Conservation (phyloP, 2,113 vertebrate genomes). For the Psephotus haematonotus region DNA sequence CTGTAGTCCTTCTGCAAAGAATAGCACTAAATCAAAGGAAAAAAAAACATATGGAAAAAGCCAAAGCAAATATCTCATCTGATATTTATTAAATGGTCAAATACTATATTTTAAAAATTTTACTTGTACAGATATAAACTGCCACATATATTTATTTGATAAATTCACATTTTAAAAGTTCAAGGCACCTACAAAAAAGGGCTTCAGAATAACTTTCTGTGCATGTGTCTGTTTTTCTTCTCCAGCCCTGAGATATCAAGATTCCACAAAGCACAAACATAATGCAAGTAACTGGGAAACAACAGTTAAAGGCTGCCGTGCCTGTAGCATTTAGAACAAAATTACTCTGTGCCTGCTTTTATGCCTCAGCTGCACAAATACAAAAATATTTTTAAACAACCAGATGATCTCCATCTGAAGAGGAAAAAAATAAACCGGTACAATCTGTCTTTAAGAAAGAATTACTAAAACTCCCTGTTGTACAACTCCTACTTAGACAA, state of each 20-base stretch:
- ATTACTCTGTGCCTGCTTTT: neutral
- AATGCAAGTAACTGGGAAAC: slow-evolving; percentile 4
- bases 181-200: slow-evolving; percentile 28
- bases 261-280: slow-evolving; percentile 12
- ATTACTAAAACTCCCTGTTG: slow-evolving; percentile 17
- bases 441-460: slow-evolving; percentile 52
- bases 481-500: slow-evolving; percentile 65
- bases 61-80: slow-evolving; percentile 68
- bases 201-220: neutral
- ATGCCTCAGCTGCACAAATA: neutral
- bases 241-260: neutral
- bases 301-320: neutral
- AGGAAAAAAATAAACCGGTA: slow-evolving; percentile 5
- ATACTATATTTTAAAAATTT: slow-evolving; percentile 48
- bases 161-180: slow-evolving; percentile 52
- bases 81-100: slow-evolving; percentile 62
- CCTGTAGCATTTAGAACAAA: neutral
- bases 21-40: slow-evolving; percentile 51
- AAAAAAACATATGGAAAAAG: slow-evolving; percentile 20
- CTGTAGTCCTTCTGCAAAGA: slow-evolving; percentile 49
- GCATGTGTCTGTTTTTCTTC: neutral
- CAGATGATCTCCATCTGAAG: neutral
- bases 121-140: neutral
- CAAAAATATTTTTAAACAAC: neutral
- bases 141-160: slow-evolving; percentile 58